phyloP scores from a whole-genome alignment of 2,888 invertebrate species.

The Sialis fuliginosa region DNA sequence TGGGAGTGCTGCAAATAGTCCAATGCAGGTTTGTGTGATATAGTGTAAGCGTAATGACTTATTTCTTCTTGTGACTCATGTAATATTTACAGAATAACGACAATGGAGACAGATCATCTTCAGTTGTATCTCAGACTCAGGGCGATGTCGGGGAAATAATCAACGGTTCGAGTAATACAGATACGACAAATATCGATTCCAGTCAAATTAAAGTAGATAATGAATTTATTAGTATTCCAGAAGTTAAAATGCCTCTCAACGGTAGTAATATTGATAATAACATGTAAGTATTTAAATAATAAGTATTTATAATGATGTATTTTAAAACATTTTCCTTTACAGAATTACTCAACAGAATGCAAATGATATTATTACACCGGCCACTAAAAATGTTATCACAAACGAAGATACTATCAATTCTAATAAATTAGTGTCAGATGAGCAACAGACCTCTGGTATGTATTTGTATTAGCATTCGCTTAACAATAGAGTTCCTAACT shows the following conservation, averaged over 20 bases:
- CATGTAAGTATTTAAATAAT: background rate
- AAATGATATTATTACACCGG: background rate
- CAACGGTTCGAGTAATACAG: background rate
- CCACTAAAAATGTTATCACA: conserved; percentile 7
- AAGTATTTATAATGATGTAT: background rate
- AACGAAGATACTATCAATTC: conserved; percentile 10
- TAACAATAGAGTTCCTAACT: too few species aligned
- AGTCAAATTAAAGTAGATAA: background rate
- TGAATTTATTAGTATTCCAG: conserved; percentile 2
- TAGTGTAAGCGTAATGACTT: background rate
- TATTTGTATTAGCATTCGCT: background rate
- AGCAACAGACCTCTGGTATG: conserved; percentile 7
- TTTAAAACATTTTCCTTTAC: background rate
- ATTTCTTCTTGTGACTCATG: background rate
- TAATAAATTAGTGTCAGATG: conserved; percentile 8
- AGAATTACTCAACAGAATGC: conserved; percentile 4
- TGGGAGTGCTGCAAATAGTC: background rate
- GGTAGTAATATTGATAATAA: conserved; percentile 3
- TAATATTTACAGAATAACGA: background rate
- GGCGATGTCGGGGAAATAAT: background rate
- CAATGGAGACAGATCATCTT: too few species aligned
- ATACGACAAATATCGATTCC: background rate
- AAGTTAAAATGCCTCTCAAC: conserved; percentile 1
- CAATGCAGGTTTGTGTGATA: background rate
- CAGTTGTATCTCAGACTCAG: too few species aligned